phyloP scores from a whole-genome alignment of 2,888 invertebrate species.

The Ctenicera cuprea region DNA sequence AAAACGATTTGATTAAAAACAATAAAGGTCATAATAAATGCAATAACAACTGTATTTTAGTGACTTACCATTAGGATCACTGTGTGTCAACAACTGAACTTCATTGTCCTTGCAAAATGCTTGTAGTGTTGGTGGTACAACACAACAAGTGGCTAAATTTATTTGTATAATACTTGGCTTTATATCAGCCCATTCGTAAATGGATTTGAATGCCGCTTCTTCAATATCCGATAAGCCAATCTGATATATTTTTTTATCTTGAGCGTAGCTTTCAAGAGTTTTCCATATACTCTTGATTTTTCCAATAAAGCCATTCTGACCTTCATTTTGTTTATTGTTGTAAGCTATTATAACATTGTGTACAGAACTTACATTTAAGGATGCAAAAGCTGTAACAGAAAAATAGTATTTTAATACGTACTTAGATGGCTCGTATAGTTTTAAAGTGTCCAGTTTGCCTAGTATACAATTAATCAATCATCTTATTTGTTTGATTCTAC shows the following conservation, averaged over 20 bases:
- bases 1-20: too few species aligned
- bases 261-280: slow-evolving; percentile 83
- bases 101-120: slow-evolving; percentile 93
- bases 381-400: slow-evolving; percentile 79
- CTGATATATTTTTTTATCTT: slow-evolving; percentile 79
- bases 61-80: slow-evolving; percentile 88
- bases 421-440: too few species aligned
- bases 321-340: slow-evolving; percentile 73
- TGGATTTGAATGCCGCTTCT: slow-evolving; percentile 83
- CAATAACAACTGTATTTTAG: too few species aligned
- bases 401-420: slow-evolving; percentile 34
- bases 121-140: slow-evolving; percentile 93
- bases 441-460: not conserved
- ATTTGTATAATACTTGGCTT: slow-evolving; percentile 95
- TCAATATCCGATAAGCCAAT: slow-evolving; percentile 95
- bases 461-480: not conserved
- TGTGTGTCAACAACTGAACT: slow-evolving; percentile 95
- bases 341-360: slow-evolving; percentile 91
- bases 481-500: not conserved
- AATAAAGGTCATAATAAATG: too few species aligned
- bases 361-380: slow-evolving; percentile 82
- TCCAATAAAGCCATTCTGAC: slow-evolving; percentile 72
- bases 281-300: slow-evolving; percentile 86
- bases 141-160: slow-evolving; percentile 93
- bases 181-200: slow-evolving; percentile 85